These are phyloP conservation scores for Pogonomyrmex barbatus DNA, from an alignment of 1,140 invertebrate species.

Conservation along the genomic window DNA sequence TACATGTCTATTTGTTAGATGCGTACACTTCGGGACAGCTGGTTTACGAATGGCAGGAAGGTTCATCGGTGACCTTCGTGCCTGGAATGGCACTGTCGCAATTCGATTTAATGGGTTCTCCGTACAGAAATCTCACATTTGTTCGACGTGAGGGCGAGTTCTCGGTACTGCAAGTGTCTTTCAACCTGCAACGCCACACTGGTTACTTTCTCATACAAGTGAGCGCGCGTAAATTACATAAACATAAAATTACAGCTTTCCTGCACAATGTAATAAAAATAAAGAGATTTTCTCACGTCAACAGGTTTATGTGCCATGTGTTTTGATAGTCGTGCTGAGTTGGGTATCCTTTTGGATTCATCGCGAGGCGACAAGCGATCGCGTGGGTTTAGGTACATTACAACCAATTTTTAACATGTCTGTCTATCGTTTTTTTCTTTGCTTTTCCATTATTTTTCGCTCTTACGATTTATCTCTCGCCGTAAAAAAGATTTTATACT, in stretches of 20 bases:
- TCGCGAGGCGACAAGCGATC: constrained; percentile 95
- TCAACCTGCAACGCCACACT: constrained; percentile 95
- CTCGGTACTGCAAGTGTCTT: constrained; percentile 96
- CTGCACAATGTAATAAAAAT: not conserved
- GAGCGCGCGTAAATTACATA: constrained; percentile 30
- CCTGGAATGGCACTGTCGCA: constrained; percentile 96
- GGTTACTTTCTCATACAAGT: constrained; percentile 97
- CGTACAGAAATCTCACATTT: constrained; percentile 92
- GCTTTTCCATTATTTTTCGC: not conserved
- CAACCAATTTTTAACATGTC: not conserved
- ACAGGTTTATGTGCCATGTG: constrained; percentile 96
- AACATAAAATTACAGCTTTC: not conserved
- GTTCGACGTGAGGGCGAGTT: constrained; percentile 93
- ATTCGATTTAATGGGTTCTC: constrained; percentile 95
- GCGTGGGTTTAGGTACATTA: constrained; percentile 89
- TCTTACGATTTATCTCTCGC: not conserved
- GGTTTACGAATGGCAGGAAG: constrained; percentile 95
- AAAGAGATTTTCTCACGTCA: not conserved
- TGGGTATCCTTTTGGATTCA: constrained; percentile 99
- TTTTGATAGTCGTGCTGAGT: constrained; percentile 96
- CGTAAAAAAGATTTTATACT: not conserved
- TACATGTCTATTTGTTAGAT: constrained; percentile 87
- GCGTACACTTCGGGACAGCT: constrained; percentile 96
- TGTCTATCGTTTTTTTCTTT: not conserved
- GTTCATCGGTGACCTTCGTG: constrained; percentile 93